Percentiles rank a stretch among this genome's conserved stretches.
Evolutionary conservation across 2,888 invertebrate species (phyloP).

Genomic region (Dynastes grantii): DNA sequence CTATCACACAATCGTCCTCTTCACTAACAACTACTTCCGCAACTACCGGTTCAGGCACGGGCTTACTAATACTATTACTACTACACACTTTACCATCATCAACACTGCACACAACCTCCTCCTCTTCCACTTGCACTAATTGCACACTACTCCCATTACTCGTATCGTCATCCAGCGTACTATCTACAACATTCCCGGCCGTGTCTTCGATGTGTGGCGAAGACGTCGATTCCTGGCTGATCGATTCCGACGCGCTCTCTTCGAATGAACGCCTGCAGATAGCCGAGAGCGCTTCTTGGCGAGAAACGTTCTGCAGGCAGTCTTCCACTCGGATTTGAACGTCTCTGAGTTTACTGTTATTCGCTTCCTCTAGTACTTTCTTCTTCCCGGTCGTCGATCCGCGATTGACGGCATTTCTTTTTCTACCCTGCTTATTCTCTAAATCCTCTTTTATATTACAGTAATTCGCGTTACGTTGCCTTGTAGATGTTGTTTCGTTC

Average conservation of each 20-base stretch:
- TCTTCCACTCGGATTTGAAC: slow-evolving; percentile 69
- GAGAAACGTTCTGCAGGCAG: slow-evolving; percentile 66
- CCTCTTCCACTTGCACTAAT: slow-evolving; percentile 59
- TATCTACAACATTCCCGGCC: slow-evolving; percentile 42
- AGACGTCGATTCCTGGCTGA: slow-evolving; percentile 39
- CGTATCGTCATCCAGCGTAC: slow-evolving; percentile 58
- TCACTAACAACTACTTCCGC: slow-evolving; percentile 71
- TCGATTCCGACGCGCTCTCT: slow-evolving; percentile 55
- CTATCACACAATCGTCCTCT: slow-evolving; percentile 79
- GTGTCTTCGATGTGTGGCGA: slow-evolving; percentile 38
- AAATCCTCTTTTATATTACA: slow-evolving; percentile 67
- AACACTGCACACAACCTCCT: slow-evolving; percentile 54
- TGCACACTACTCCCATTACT: slow-evolving; percentile 64
- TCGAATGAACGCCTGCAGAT: slow-evolving; percentile 59
- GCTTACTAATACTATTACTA: slow-evolving; percentile 44
- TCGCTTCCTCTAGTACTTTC: slow-evolving; percentile 69
- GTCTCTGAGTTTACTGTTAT: slow-evolving; percentile 69
- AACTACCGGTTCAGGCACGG: slow-evolving; percentile 59
- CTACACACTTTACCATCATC: slow-evolving; percentile 59
- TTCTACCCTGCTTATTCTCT: slow-evolving; percentile 64
- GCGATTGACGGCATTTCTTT: slow-evolving; percentile 65
- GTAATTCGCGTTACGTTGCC: slow-evolving; percentile 57
- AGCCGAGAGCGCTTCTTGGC: slow-evolving; percentile 61
- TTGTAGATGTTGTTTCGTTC: slow-evolving; percentile 62
- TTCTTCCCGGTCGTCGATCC: slow-evolving; percentile 64